These are phyloP conservation scores for Falco cherrug DNA, from an alignment of 2,797 vertebrate genomes.

Conservation along the genomic window DNA sequence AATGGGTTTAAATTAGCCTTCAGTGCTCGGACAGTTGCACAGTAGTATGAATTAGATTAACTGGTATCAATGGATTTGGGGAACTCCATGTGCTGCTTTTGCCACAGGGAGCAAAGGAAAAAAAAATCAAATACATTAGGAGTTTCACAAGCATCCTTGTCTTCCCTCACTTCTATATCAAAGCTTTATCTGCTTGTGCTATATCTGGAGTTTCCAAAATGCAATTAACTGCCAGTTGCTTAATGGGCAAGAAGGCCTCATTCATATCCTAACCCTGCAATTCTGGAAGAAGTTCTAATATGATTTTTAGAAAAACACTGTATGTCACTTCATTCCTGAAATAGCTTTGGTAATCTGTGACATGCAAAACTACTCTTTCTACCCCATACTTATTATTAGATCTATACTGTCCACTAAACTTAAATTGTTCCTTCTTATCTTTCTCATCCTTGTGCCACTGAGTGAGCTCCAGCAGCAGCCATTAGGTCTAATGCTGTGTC, in stretches of 20 bases:
- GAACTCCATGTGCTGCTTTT: accelerated
- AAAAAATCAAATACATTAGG: background rate
- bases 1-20: background rate
- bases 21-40: background rate
- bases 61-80: accelerated
- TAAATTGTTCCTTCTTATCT: background rate
- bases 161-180: accelerated
- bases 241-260: background rate
- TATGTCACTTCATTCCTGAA: background rate
- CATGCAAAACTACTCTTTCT: background rate
- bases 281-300: background rate
- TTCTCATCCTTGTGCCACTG: background rate
- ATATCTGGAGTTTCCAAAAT: background rate
- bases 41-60: accelerated
- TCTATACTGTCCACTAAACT: accelerated
- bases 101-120: background rate
- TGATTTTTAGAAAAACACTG: background rate
- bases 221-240: accelerated
- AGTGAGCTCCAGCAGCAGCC: background rate
- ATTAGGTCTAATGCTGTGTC: background rate
- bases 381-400: accelerated
- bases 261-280: background rate
- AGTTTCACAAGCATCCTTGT: background rate
- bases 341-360: background rate
- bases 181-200: background rate